Base-by-base conservation (phyloP, 1,140 invertebrate species). In the Saccostrea cuccullata region DNA sequence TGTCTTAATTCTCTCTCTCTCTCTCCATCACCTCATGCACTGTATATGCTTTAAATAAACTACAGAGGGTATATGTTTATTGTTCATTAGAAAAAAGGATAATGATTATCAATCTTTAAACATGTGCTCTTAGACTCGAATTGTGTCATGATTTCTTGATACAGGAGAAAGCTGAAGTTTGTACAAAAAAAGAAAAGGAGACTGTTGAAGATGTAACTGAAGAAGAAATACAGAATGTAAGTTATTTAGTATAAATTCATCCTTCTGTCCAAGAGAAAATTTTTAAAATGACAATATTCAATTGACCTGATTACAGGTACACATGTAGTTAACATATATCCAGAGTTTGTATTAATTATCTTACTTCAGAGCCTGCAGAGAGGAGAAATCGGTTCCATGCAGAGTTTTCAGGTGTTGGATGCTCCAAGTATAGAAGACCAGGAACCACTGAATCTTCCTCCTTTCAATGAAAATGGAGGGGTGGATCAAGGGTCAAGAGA, bases 391-490 rank as follows among this genome's bases (percentile, higher is more conserved):
- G 26, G 58, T 64, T 20, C 70, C 23, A 30, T 77, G 70, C 70
- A 77, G 26, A 26, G 70, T 36, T 77, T 77, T 36, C 70, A 77
- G 26, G 70, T 36, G 36, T 9, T 77, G 23, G 70, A 77, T 30
- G 70, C 70, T 30, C 26, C 70, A 36, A 12, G 26, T 13, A 26
- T 36, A 26, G 70, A 77, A 30, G 26, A 77, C 70, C 70, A 77
- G 70, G 70, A 77, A 77, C 26, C 70, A 77, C 23, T 36, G 13
- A 30, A 30, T 36, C 30, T 26, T 17, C 26, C 70, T 77, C 70
- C 70, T 30, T 77, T 55, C 20, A 20, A 55, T 55, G 82, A 84
- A 56, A 84, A 55, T 84, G 82, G 23, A 55, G 40, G 30, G 82
- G 82, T 55, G 17, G 82, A 55, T 56, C 82, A 84, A 84, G 47